phyloP scores from a whole-genome alignment of 2,888 invertebrate species.

The Galerucella calmariensis region DNA sequence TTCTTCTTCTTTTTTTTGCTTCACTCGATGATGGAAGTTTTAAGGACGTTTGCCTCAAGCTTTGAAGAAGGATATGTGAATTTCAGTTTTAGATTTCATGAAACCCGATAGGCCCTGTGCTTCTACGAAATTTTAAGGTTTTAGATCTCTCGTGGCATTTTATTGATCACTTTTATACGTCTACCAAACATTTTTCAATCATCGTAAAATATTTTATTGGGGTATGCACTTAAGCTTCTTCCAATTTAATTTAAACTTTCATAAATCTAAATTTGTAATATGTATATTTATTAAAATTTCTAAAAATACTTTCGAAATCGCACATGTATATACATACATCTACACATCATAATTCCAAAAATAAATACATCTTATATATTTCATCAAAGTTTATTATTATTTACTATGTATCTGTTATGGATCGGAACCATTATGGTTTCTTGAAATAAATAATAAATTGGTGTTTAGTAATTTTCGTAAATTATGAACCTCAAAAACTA shows the following conservation, averaged over 20 bases:
- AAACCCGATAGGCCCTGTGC: no score
- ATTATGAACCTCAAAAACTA: background rate
- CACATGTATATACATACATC: background rate
- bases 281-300: constrained; percentile 15
- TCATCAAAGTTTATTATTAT: constrained; percentile 8
- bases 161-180: no score
- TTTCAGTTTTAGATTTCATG: no score
- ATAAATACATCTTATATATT: constrained; percentile 16
- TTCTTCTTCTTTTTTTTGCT: no score
- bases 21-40: no score
- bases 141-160: no score
- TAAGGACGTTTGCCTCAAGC: no score
- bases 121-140: no score
- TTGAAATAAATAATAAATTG: background rate
- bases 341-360: background rate
- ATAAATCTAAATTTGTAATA: constrained; percentile 15
- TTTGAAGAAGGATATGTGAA: no score
- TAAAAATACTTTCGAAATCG: constrained; percentile 17
- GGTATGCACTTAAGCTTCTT: background rate
- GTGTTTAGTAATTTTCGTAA: background rate
- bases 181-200: background rate
- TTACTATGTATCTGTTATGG: background rate
- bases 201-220: constrained; percentile 4
- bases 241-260: background rate
- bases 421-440: background rate